Evolutionary conservation across 2,888 invertebrate species (phyloP).

Genomic region (Calliopum simillimum): DNA sequence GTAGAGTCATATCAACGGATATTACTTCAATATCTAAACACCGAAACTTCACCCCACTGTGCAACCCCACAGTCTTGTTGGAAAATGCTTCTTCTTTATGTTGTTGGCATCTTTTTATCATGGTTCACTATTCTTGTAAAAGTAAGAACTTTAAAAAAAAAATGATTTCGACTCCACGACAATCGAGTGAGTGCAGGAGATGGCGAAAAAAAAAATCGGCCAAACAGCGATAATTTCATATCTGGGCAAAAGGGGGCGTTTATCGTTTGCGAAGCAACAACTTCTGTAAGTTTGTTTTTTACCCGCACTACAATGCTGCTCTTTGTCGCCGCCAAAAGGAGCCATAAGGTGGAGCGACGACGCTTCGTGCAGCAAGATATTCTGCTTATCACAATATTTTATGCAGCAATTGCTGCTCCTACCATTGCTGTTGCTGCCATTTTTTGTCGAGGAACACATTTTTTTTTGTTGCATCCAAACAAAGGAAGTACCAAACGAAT

Average conservation of each 20-base stretch:
- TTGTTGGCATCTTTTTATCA: too few relatives aligned
- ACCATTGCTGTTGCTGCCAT: slow-evolving; percentile 12
- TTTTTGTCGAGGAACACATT: neutral
- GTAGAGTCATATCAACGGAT: too few relatives aligned
- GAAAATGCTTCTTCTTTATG: too few relatives aligned
- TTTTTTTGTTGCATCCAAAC: neutral
- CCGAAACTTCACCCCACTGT: neutral
- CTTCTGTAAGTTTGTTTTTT: slow-evolving; percentile 62
- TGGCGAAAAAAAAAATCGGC: slow-evolving; percentile 48
- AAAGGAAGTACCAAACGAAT: slow-evolving; percentile 28
- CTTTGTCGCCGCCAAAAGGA: slow-evolving; percentile 1
- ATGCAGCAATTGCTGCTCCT: slow-evolving; percentile 3
- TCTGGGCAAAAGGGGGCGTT: slow-evolving; percentile 58
- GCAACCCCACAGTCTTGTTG: neutral
- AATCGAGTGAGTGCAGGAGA: slow-evolving; percentile 12
- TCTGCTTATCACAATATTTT: slow-evolving; percentile 2
- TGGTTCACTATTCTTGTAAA: too few relatives aligned
- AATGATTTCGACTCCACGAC: too few relatives aligned
- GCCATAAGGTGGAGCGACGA: too few relatives aligned
- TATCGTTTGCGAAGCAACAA: slow-evolving; percentile 62
- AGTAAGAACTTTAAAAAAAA: too few relatives aligned
- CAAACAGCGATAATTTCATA: slow-evolving; percentile 60
- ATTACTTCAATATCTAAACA: too few relatives aligned
- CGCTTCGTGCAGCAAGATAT: neutral
- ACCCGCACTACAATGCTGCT: slow-evolving; percentile 13